Evolutionary conservation across 2,888 invertebrate species (phyloP).

Genomic region (Scelioninae gen. 1): DNA sequence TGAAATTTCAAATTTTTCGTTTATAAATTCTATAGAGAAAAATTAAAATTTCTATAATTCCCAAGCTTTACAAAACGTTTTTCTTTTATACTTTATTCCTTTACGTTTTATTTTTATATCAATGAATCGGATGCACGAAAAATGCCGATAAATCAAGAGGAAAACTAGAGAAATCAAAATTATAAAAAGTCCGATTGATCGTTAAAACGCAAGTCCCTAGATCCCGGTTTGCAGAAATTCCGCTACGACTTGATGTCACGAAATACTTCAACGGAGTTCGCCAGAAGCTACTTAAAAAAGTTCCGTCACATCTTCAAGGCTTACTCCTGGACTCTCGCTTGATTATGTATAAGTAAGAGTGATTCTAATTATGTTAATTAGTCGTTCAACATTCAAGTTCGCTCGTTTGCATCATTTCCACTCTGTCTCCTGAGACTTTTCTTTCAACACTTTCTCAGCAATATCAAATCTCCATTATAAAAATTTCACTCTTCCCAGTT

Average conservation of each 20-base stretch:
- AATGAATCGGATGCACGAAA: not conserved
- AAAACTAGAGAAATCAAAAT: constrained; percentile 17
- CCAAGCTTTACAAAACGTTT: no score
- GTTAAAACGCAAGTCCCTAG: constrained; percentile 57
- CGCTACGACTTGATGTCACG: constrained; percentile 39
- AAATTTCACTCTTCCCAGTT: constrained; percentile 26
- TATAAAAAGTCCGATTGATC: constrained; percentile 55
- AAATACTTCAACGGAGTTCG: constrained; percentile 71
- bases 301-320: constrained; percentile 69
- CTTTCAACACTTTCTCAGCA: constrained; percentile 43
- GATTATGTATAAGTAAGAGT: constrained; percentile 76
- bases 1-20: no score
- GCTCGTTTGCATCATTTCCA: constrained; percentile 74
- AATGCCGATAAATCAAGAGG: not conserved
- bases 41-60: no score
- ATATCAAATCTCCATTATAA: constrained; percentile 41
- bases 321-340: constrained; percentile 72
- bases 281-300: constrained; percentile 73
- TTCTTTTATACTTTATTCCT: not conserved
- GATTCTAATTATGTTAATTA: constrained; percentile 81
- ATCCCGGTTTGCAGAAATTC: constrained; percentile 39
- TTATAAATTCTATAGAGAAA: no score
- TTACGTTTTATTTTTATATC: not conserved
- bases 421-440: constrained; percentile 58
- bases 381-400: constrained; percentile 76